These are phyloP conservation scores for Strix uralensis DNA, from an alignment of 2,113 vertebrate species.

Conservation along the genomic window DNA sequence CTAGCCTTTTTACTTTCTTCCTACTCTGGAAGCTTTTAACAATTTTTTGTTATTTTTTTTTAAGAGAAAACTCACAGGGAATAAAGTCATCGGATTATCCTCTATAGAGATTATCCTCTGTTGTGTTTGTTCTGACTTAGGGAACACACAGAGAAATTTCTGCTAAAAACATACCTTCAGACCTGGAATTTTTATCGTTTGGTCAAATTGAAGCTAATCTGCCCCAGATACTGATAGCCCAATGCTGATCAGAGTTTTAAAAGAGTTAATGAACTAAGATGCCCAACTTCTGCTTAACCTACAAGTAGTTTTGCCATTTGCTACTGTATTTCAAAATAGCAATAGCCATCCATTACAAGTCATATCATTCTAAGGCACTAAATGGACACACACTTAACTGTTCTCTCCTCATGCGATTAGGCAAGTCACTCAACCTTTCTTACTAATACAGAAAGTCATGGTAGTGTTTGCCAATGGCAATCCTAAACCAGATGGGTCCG, in stretches of 20 bases:
- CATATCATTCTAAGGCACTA: background rate
- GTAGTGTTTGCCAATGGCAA: background rate
- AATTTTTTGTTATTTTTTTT: background rate
- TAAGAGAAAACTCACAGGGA: background rate
- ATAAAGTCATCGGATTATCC: background rate
- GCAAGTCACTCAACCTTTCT: rapidly evolving
- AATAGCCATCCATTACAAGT: background rate
- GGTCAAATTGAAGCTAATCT: background rate
- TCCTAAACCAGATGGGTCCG: background rate
- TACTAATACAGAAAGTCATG: background rate
- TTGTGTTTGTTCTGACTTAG: background rate
- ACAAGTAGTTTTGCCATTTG: background rate
- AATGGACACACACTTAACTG: background rate
- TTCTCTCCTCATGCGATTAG: background rate
- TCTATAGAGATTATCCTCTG: background rate
- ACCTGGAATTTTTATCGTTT: background rate
- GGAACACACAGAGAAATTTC: background rate
- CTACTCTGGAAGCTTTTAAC: background rate
- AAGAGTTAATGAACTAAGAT: background rate
- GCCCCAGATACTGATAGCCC: background rate
- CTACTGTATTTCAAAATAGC: background rate
- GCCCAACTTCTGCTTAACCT: background rate
- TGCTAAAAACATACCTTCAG: background rate
- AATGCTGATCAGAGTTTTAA: background rate
- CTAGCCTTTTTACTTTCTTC: background rate